Evolutionary conservation across 2,113 vertebrate genomes (phyloP), one percentile per base, ranked within the genome.

Genomic region (Coptodon bakossiorum): DNA sequence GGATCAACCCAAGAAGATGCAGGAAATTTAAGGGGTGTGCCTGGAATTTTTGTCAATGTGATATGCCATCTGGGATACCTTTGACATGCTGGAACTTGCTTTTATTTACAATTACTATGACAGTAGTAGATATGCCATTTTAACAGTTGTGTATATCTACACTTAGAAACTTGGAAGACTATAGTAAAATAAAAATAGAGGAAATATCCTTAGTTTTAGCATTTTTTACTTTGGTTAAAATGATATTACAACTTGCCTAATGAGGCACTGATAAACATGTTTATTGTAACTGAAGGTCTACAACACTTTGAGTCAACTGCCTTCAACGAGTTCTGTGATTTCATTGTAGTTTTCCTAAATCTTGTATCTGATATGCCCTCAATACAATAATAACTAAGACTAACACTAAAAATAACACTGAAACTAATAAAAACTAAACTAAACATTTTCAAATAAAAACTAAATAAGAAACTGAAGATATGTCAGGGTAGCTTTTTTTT

Each of bases 361-460:
- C 31, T 63, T 36, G 31, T 63, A 19, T 63, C 59, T 63, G 31
- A 63, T 63, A 19, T 1, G 17, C 31, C 31, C 6, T 11, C 3
- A 3, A 63, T 34, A 1, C 17, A 63, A 36, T 19, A 36, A 36
- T 63, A 63, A 63, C 31, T n/a, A 36, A 1, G 1, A 19, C 22
- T 22, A 63, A 63, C 16, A 19, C 17, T 63, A 36, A 63, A 36
- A 0, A 2, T 19, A 36, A 36, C 29, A 19, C 16, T 19, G 29
- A 2, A 63, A 34, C 3, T 4, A 36, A 63, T 63, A 63, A 34
- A 63, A 7, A 63, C 16, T 34, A 59, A 31, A 59, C 27, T 0
- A 34, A 34, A 63, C 9, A 36, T 36, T 63, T 36, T 34, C 9
- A 36, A 19, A 63, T 36, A 34, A 19, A 34, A 63, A 63, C 9